Evolutionary conservation across 2,113 vertebrate genomes (phyloP).

Genomic region (Ploceus nigricollis): DNA sequence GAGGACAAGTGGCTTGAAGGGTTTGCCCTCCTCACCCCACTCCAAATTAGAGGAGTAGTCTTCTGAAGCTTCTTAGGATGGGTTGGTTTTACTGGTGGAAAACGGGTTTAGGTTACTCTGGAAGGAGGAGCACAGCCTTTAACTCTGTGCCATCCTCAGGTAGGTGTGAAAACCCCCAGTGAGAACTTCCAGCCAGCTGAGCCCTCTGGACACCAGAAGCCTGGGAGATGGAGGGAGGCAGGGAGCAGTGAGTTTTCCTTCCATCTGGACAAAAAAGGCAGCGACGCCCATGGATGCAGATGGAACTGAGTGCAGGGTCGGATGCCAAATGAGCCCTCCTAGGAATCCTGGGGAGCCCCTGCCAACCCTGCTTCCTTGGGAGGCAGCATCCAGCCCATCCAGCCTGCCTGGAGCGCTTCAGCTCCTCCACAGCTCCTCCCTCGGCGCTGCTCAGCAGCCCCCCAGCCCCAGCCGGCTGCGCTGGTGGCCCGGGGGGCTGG

Average conservation of each 20-base stretch:
- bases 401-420: background rate
- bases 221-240: background rate
- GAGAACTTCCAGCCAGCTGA: background rate
- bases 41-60: rapidly evolving
- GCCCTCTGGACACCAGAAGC: background rate
- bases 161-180: rapidly evolving
- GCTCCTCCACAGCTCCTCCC: background rate
- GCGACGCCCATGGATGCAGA: background rate
- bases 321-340: background rate
- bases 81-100: background rate
- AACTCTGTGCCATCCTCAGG: background rate
- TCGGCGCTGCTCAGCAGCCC: slow-evolving; percentile 1
- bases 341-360: background rate
- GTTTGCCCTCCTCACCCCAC: rapidly evolving
- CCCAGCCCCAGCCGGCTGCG: background rate
- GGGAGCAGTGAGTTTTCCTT: background rate
- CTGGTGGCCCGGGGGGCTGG: slow-evolving; percentile 58
- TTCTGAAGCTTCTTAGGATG: background rate
- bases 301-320: rapidly evolving
- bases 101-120: rapidly evolving
- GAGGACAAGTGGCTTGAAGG: rapidly evolving
- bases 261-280: background rate
- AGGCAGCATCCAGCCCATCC: background rate
- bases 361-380: background rate
- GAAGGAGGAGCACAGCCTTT: background rate